phyloP scores from a whole-genome alignment of 2,797 vertebrate genomes.

The Anguilla anguilla region DNA sequence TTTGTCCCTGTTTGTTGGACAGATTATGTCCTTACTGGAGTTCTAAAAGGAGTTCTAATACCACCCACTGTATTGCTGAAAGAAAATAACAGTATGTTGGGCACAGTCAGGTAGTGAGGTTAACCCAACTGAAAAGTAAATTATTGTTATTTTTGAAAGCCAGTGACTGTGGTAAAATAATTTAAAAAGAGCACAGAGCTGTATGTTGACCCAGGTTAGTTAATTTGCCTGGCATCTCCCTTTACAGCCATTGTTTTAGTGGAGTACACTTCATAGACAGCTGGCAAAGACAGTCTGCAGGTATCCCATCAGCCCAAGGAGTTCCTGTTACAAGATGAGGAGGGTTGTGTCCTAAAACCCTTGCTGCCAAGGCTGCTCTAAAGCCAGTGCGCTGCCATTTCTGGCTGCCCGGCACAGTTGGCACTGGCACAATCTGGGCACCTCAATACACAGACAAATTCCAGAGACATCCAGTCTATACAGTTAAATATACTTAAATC shows the following conservation, averaged over 20 bases:
- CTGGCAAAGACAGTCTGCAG: background rate
- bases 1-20: background rate
- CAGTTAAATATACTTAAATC: background rate
- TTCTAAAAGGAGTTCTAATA: background rate
- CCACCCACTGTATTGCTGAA: background rate
- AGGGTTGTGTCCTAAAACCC: background rate
- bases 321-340: background rate
- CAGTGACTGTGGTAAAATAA: background rate
- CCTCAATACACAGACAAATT: background rate
- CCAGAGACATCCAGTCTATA: background rate
- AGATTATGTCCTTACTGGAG: background rate
- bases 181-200: background rate
- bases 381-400: background rate
- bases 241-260: background rate
- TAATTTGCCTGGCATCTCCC: background rate
- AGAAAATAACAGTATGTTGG: background rate
- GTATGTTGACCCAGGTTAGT: background rate
- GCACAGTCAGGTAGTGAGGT: background rate
- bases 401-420: background rate
- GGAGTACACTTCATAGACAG: background rate
- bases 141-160: constrained; percentile 7
- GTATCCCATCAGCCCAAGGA: background rate
- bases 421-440: background rate
- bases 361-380: background rate
- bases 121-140: background rate